Conservation (phyloP, 2,113 vertebrate genomes). For the Geococcyx californianus region DNA sequence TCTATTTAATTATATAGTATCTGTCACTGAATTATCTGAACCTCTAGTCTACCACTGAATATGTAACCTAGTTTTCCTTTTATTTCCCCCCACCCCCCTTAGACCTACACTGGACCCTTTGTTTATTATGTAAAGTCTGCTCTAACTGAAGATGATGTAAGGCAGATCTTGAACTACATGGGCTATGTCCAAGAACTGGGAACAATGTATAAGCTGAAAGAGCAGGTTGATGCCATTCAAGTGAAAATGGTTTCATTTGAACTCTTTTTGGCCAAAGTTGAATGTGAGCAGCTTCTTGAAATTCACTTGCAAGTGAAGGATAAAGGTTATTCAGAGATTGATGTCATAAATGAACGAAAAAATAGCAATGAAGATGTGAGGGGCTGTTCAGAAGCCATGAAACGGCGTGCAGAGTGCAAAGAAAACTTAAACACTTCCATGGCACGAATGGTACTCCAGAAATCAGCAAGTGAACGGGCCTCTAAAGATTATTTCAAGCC, state of each 20-base stretch:
- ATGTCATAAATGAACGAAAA: slow-evolving; percentile 85
- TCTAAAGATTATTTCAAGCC: slow-evolving; percentile 87
- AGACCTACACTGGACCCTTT: slow-evolving; percentile 98
- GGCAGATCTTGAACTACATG: slow-evolving; percentile 86
- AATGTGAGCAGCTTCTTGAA: slow-evolving; percentile 92
- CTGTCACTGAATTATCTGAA: not conserved
- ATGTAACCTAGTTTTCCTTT: slow-evolving; percentile 48
- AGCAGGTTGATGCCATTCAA: slow-evolving; percentile 79
- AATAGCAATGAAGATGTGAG: slow-evolving; percentile 85
- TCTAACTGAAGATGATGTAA: slow-evolving; percentile 87
- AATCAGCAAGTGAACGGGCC: slow-evolving; percentile 85
- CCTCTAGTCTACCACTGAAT: not conserved
- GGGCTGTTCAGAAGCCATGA: slow-evolving; percentile 88
- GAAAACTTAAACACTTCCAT: slow-evolving; percentile 85
- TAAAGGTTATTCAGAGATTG: slow-evolving; percentile 85
- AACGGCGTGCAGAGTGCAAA: slow-evolving; percentile 82
- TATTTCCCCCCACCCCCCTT: not conserved
- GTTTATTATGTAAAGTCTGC: slow-evolving; percentile 94
- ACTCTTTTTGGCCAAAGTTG: slow-evolving; percentile 92
- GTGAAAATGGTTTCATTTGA: slow-evolving; percentile 90
- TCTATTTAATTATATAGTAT: not conserved
- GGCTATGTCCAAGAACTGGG: slow-evolving; percentile 91
- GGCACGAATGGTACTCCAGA: slow-evolving; percentile 85
- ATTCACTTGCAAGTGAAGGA: slow-evolving; percentile 91
- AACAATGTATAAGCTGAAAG: slow-evolving; percentile 81